Evolutionary conservation across 1,140 invertebrate genomes (phyloP).

Genomic region (Cotesia chilonis): DNA sequence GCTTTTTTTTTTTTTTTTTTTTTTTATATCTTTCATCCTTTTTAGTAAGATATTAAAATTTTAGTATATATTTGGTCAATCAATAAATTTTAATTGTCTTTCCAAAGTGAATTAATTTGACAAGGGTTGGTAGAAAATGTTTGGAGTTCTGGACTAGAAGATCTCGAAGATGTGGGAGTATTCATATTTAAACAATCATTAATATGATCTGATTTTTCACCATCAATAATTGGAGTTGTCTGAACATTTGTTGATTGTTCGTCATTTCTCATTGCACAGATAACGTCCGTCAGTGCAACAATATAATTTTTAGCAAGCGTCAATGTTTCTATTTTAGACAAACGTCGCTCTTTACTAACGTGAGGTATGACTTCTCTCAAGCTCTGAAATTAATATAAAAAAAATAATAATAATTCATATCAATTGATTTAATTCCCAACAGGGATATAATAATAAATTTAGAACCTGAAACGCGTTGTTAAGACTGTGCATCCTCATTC

Average conservation of each 20-base stretch:
- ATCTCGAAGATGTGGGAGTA: conserved; percentile 47
- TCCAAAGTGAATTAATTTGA: conserved; percentile 29
- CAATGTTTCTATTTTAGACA: conserved; percentile 91
- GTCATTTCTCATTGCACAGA: conserved; percentile 76
- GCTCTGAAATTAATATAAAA: conserved; percentile 69
- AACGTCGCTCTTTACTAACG: conserved; percentile 83
- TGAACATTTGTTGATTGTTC: conserved; percentile 48
- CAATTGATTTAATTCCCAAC: background rate
- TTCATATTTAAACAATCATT: conserved; percentile 44
- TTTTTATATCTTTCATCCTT: no score
- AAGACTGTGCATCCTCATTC: conserved; percentile 91
- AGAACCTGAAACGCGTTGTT: conserved; percentile 90
- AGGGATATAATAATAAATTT: conserved; percentile 33
- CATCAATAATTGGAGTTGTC: conserved; percentile 24
- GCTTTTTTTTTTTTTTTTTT: no score
- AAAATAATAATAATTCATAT: conserved; percentile 1
- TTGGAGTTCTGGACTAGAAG: conserved; percentile 44
- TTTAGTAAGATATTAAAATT: no score
- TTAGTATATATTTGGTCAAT: background rate
- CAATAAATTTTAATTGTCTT: conserved; percentile 22
- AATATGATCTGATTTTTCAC: conserved; percentile 36
- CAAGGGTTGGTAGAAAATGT: conserved; percentile 32
- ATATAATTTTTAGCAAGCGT: conserved; percentile 94
- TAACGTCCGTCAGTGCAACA: conserved; percentile 89
- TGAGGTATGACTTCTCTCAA: conserved; percentile 92